A percentile compares a stretch with the other conserved stretches of the same genome.
These are phyloP conservation scores for Malacoraja senta DNA, from an alignment of 2,797 vertebrate species.

Conservation along the genomic window DNA sequence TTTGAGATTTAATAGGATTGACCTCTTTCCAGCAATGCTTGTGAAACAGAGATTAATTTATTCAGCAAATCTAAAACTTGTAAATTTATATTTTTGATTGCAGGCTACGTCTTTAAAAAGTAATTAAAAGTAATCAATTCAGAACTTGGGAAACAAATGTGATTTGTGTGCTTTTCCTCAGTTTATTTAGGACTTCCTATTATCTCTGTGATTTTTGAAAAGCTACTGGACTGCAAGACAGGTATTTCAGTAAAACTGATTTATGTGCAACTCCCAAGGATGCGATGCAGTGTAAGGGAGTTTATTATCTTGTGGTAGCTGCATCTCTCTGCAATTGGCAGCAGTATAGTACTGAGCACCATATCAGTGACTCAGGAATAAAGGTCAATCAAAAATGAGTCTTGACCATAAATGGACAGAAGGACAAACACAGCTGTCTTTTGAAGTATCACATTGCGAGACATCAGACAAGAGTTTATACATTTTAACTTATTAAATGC, in stretches of 20 bases:
- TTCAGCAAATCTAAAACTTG: background rate
- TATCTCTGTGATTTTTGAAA: background rate
- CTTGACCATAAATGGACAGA: slow-evolving; percentile 1
- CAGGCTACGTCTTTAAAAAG: background rate
- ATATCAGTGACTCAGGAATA: background rate
- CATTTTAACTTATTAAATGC: background rate
- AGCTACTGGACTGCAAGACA: background rate
- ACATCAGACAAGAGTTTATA: background rate
- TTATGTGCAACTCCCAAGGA: background rate
- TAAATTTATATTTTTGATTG: background rate
- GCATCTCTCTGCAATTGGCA: background rate
- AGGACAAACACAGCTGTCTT: background rate
- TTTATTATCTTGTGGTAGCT: background rate
- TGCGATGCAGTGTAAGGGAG: background rate
- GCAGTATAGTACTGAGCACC: background rate
- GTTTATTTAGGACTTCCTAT: background rate
- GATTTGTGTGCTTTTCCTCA: background rate
- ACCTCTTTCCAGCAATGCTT: background rate
- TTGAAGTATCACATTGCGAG: background rate
- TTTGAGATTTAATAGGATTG: background rate
- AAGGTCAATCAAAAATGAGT: slow-evolving; percentile 22
- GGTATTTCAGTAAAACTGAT: background rate
- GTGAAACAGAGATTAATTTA: background rate
- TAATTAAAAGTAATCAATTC: background rate
- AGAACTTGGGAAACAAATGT: background rate